phyloP scores from a whole-genome alignment of 2,888 invertebrate species.

The Doris montereyensis region DNA sequence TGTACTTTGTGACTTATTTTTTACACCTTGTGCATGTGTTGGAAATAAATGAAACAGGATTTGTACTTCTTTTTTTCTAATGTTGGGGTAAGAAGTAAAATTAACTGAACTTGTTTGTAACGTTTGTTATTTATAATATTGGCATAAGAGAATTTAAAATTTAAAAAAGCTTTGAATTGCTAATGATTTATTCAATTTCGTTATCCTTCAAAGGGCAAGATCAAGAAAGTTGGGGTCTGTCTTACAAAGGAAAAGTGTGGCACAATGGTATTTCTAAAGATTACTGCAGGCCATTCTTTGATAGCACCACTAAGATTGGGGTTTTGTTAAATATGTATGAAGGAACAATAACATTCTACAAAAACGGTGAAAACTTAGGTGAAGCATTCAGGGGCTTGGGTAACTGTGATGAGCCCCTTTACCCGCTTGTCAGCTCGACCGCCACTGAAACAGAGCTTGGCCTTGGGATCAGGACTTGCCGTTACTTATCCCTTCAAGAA shows the following conservation, averaged over 20 bases:
- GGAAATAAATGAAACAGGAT: no score
- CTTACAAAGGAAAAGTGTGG: slow-evolving; percentile 64
- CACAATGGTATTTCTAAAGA: slow-evolving; percentile 54
- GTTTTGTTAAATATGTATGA: slow-evolving; percentile 58
- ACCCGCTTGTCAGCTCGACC: slow-evolving; percentile 62
- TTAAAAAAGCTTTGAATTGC: no score
- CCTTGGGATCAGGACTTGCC: slow-evolving; percentile 51
- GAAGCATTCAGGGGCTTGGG: slow-evolving; percentile 58
- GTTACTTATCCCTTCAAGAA: slow-evolving; percentile 55
- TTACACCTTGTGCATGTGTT: no score
- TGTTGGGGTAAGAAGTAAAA: no score
- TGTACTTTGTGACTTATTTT: no score
- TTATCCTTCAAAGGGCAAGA: no score
- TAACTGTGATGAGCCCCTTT: slow-evolving; percentile 49
- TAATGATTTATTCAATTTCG: slow-evolving; percentile 9
- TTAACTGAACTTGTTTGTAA: no score
- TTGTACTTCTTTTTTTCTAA: no score
- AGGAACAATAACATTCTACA: slow-evolving; percentile 59
- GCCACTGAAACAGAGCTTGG: slow-evolving; percentile 60
- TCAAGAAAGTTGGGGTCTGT: slow-evolving; percentile 64
- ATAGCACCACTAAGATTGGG: slow-evolving; percentile 57
- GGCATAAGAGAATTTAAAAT: no score
- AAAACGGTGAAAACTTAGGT: slow-evolving; percentile 57
- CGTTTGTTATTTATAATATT: no score
- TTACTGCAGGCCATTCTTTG: slow-evolving; percentile 63